Base-by-base conservation (phyloP, 2,888 invertebrate species). In the Alloscopus bannaensis region DNA sequence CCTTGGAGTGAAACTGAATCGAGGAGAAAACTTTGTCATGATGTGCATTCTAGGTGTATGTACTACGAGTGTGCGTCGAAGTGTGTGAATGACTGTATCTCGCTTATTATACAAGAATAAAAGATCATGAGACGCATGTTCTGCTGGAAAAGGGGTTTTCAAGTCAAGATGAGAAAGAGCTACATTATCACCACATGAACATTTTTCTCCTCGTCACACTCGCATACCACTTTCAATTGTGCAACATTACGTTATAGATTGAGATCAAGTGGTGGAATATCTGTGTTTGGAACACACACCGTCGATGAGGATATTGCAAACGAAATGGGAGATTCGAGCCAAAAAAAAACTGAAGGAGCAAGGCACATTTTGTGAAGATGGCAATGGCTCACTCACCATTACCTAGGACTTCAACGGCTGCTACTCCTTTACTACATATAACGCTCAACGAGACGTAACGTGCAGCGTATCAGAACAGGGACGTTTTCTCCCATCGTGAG, bases 71-170 rank as follows among this genome's bases (percentile, higher is more conserved):
- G 60, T 80, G 72, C 68, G 68, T 73, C 68, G 57, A 68, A 52
- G 73, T 73, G 73, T 68, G 66, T 69, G 68, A 68, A 68, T 69
- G 72, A 68, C 68, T 73, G 64, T 73, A 72, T 64, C n/a, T 72
- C 59, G 50, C 59, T 62, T 66, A 68, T 66, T 64, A 31, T 40
- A 42, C 57, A 4, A 47, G 8, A 31, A 16, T 16, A 55, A 69
- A 79, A 62, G 60, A 72, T 73, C 65, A 65, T 57, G n/a, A n/a
- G n/a, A 55, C 36, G 62, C 73, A 65, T 55, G 59, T 24, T 26
- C 60, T 16, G 22, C 22, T 60, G 28, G 47, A 40, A 31, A 24
- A 72, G 52, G 52, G 24, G 29, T 20, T 40, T 71, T 36, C 29
- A 42, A 47, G 52, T 47, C 42, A 36, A 36, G 16, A 29, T 22